A percentile compares a stretch with the other conserved stretches of the same genome.
Conservation (phyloP, 2,888 invertebrate genomes). For the Melieria crassipennis region DNA sequence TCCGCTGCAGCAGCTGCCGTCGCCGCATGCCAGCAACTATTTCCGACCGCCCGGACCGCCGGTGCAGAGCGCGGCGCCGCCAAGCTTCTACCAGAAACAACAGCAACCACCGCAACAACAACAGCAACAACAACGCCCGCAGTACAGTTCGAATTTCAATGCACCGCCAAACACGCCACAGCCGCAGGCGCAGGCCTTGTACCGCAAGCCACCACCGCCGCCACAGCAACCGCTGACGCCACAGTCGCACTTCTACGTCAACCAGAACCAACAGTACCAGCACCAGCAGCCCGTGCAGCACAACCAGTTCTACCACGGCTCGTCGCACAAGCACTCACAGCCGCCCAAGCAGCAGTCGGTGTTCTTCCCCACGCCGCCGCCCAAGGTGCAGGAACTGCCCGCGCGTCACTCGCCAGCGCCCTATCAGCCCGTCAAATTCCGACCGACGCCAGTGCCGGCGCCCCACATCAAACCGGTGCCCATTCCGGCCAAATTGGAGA, state of each 20-base stretch:
- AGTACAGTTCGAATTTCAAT: conserved; percentile 41
- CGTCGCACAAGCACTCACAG: conserved; percentile 35
- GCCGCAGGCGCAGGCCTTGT: conserved; percentile 47
- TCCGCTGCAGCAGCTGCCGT: conserved; percentile 51
- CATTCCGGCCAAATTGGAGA: conserved; percentile 53
- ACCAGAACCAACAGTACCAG: conserved; percentile 38
- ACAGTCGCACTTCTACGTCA: conserved; percentile 26
- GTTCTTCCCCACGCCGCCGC: conserved; percentile 56
- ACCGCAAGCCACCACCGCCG: conserved; percentile 28
- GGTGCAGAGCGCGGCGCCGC: background rate
- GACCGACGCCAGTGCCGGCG: conserved; percentile 56
- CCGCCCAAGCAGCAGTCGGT: conserved; percentile 48
- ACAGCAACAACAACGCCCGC: conserved; percentile 36
- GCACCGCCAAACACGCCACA: conserved; percentile 20
- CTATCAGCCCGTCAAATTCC: conserved; percentile 62
- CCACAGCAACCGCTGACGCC: conserved; percentile 34
- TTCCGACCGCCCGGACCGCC: conserved; percentile 44
- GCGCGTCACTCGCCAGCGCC: conserved; percentile 46
- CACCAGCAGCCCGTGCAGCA: conserved; percentile 38
- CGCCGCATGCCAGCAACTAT: conserved; percentile 46
- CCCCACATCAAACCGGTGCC: conserved; percentile 54
- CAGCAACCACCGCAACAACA: conserved; percentile 25
- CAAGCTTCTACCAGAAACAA: conserved; percentile 5
- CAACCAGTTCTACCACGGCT: conserved; percentile 35
- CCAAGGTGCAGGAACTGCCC: conserved; percentile 51